A percentile compares a stretch with the other conserved stretches of the same genome.
Conservation (phyloP, 2,888 invertebrate genomes). For the Sminthurinus aureus region DNA sequence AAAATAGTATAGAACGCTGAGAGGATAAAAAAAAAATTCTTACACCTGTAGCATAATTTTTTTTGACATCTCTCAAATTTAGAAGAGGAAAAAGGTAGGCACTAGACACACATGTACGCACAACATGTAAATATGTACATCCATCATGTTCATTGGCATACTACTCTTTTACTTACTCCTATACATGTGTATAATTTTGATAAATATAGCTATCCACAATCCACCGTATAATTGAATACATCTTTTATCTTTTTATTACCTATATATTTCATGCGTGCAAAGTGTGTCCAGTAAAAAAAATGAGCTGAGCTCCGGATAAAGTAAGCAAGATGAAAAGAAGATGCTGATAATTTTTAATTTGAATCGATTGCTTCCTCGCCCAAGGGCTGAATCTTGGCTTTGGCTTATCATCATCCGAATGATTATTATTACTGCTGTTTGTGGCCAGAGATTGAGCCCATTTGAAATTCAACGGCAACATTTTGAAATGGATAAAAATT, state of each 20-base stretch:
- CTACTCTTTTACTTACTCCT: background rate
- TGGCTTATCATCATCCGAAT: background rate
- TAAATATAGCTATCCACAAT: background rate
- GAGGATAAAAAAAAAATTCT: too few relatives aligned
- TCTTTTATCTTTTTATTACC: background rate
- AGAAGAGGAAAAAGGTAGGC: too few relatives aligned
- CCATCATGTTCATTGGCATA: too few relatives aligned
- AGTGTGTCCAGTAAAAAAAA: background rate
- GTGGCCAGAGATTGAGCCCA: background rate
- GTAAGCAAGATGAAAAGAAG: background rate
- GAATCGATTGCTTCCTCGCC: constrained; percentile 14
- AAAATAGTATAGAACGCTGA: too few relatives aligned
- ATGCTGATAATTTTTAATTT: constrained; percentile 22
- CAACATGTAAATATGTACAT: too few relatives aligned
- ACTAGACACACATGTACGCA: too few relatives aligned
- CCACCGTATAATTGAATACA: background rate
- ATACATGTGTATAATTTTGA: background rate
- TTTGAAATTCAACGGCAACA: background rate
- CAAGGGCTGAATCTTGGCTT: constrained; percentile 4
- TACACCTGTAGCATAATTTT: too few relatives aligned
- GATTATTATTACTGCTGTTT: too few relatives aligned
- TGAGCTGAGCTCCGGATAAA: background rate
- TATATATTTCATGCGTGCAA: background rate
- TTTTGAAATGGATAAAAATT: background rate
- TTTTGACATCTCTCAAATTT: too few relatives aligned